Conservation (phyloP, 37 sponge, comb jelly and placozoan species). For the Corticium candelabrum region DNA sequence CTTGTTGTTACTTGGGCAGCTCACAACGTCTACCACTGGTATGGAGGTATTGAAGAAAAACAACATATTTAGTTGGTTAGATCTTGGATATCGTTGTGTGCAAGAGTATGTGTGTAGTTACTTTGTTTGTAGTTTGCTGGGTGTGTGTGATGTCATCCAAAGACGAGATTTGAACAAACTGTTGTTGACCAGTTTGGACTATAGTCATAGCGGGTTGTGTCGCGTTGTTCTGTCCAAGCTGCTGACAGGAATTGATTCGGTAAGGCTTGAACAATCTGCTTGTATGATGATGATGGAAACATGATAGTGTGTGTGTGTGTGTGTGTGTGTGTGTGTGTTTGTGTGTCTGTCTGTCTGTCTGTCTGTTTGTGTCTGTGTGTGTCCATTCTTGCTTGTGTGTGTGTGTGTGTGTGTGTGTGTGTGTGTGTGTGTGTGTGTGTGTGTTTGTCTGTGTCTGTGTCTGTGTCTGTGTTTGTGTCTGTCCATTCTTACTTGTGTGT, state of each 20-base stretch:
- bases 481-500: too few relatives aligned
- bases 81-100: not conserved
- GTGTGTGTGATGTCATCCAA: conserved; percentile 40
- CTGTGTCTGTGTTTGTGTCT: too few relatives aligned
- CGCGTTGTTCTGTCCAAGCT: conserved; percentile 54
- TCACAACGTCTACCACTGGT: conserved; percentile 33
- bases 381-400: too few relatives aligned
- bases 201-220: conserved; percentile 25
- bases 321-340: too few relatives aligned
- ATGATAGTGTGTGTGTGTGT: too few relatives aligned
- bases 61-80: conserved; percentile 61
- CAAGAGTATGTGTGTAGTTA: not conserved
- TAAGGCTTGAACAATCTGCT: not conserved
- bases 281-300: too few relatives aligned
- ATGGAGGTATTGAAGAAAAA: conserved; percentile 22
- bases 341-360: too few relatives aligned
- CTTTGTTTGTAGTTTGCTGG: conserved; percentile 27
- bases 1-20: conserved; percentile 50
- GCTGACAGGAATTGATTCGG: conserved; percentile 40
- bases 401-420: too few relatives aligned
- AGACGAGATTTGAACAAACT: conserved; percentile 51
- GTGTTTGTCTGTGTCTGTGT: too few relatives aligned
- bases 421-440: too few relatives aligned
- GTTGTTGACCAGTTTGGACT: conserved; percentile 50
- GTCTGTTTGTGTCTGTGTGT: too few relatives aligned